Percentiles rank a stretch among this genome's conserved stretches.
Conservation (phyloP, 2,888 invertebrate genomes). For the Pseudococcus viburni region DNA sequence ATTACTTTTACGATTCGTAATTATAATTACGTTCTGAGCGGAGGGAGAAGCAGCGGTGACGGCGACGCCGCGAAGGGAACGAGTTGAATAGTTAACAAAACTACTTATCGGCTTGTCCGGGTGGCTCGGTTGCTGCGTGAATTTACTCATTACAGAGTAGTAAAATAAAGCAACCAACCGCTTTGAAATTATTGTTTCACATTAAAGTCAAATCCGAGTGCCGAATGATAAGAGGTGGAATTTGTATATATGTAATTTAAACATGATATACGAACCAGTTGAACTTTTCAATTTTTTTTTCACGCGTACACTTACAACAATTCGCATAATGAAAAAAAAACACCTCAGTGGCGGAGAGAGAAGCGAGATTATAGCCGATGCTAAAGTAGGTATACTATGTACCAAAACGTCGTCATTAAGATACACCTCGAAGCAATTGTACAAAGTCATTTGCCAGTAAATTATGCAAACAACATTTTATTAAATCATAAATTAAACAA, state of each 20-base stretch:
- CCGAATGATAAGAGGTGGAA: slow-evolving; percentile 32
- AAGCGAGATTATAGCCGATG: background rate
- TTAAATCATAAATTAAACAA: slow-evolving; percentile 50
- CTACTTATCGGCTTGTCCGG: background rate
- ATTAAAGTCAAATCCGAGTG: slow-evolving; percentile 18
- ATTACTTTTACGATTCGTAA: slow-evolving; percentile 6
- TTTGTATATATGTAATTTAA: slow-evolving; percentile 37
- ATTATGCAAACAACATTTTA: slow-evolving; percentile 50
- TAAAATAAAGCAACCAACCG: background rate
- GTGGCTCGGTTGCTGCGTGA: slow-evolving; percentile 1
- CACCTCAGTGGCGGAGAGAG: background rate
- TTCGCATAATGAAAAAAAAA: slow-evolving; percentile 18
- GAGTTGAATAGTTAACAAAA: background rate
- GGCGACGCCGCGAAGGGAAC: background rate
- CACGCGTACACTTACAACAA: background rate
- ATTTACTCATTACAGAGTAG: slow-evolving; percentile 31
- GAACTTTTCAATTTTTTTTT: slow-evolving; percentile 38
- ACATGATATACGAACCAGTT: slow-evolving; percentile 46
- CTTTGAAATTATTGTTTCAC: slow-evolving; percentile 45
- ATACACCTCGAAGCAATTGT: slow-evolving; percentile 47
- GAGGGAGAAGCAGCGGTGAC: background rate
- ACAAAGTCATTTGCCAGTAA: slow-evolving; percentile 36
- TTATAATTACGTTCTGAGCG: background rate
- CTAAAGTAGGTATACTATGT: slow-evolving; percentile 16
- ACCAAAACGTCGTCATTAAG: slow-evolving; percentile 40